Percentiles rank a stretch among this genome's conserved stretches.
phyloP scores from a whole-genome alignment of 1,140 invertebrate genomes.

The Patella vulgata region DNA sequence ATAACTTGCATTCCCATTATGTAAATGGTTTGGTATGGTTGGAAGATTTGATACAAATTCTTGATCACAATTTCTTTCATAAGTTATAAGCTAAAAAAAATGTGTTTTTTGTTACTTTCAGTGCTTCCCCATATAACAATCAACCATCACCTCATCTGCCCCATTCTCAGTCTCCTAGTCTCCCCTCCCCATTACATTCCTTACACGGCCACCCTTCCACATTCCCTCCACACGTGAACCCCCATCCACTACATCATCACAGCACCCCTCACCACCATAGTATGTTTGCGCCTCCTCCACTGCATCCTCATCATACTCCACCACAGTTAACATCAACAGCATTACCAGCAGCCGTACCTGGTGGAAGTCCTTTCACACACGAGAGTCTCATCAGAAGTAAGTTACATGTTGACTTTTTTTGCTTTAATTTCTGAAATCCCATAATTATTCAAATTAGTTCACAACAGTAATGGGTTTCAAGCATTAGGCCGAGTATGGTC shows the following conservation, averaged over 20 bases:
- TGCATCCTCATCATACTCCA: slow-evolving; percentile 50
- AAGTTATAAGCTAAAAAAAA: too few relatives aligned
- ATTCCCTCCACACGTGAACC: slow-evolving; percentile 47
- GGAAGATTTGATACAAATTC: too few relatives aligned
- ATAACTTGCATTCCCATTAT: too few relatives aligned
- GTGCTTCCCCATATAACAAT: slow-evolving; percentile 32
- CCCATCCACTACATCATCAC: slow-evolving; percentile 68
- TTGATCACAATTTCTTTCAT: too few relatives aligned
- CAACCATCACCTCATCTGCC: slow-evolving; percentile 33
- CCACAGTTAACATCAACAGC: slow-evolving; percentile 64
- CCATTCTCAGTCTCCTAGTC: slow-evolving; percentile 13
- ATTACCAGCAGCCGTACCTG: slow-evolving; percentile 61
- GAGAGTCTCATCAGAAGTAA: slow-evolving; percentile 45
- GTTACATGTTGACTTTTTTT: slow-evolving; percentile 7
- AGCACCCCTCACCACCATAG: slow-evolving; percentile 41
- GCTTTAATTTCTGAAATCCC: background rate
- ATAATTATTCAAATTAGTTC: background rate
- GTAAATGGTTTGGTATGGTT: too few relatives aligned
- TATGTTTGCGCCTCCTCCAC: slow-evolving; percentile 64
- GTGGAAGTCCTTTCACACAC: slow-evolving; percentile 28
- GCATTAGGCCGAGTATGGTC: background rate
- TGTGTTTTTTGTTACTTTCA: too few relatives aligned
- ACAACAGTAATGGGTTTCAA: background rate
- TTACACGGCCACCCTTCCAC: slow-evolving; percentile 68
- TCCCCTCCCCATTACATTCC: slow-evolving; percentile 64